Conservation (phyloP, 1,140 invertebrate genomes). For the Ips nitidus region DNA sequence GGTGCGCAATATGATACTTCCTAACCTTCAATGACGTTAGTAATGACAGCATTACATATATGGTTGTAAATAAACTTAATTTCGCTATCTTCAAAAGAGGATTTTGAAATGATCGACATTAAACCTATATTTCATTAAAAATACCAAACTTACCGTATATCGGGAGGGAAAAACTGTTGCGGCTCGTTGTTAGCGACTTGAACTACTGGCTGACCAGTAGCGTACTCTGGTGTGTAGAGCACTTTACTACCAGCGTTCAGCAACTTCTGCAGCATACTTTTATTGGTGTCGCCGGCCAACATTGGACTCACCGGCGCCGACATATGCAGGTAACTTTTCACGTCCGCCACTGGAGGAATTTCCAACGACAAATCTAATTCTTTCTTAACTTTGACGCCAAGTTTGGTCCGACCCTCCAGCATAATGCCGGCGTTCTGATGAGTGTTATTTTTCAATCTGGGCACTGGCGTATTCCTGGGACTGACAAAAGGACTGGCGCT, state of each 20-base stretch:
- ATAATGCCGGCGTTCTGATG: slow-evolving; percentile 38
- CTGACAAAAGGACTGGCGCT: slow-evolving; percentile 82
- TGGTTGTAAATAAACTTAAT: too few species aligned
- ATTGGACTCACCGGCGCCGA: slow-evolving; percentile 62
- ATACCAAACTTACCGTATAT: slow-evolving; percentile 41
- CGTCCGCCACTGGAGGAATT: slow-evolving; percentile 40
- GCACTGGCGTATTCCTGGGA: slow-evolving; percentile 74
- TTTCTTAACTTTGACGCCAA: slow-evolving; percentile 40
- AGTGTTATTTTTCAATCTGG: slow-evolving; percentile 52
- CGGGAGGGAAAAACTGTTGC: slow-evolving; percentile 45
- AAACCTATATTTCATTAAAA: too few species aligned
- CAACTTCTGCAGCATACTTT: slow-evolving; percentile 44
- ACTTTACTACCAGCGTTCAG: slow-evolving; percentile 45
- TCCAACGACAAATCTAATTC: slow-evolving; percentile 45
- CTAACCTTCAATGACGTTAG: too few species aligned
- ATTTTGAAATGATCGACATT: too few species aligned
- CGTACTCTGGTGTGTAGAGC: slow-evolving; percentile 49
- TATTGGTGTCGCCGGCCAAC: slow-evolving; percentile 42
- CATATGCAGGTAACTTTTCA: slow-evolving; percentile 55
- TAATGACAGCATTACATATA: too few species aligned
- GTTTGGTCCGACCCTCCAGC: slow-evolving; percentile 23
- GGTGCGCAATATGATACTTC: too few species aligned
- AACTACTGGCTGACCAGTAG: slow-evolving; percentile 49
- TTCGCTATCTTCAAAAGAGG: too few species aligned
- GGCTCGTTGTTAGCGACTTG: slow-evolving; percentile 46